These are phyloP conservation scores for Sebastolobus altivelis DNA, from an alignment of 2,797 vertebrate genomes.

Conservation along the genomic window DNA sequence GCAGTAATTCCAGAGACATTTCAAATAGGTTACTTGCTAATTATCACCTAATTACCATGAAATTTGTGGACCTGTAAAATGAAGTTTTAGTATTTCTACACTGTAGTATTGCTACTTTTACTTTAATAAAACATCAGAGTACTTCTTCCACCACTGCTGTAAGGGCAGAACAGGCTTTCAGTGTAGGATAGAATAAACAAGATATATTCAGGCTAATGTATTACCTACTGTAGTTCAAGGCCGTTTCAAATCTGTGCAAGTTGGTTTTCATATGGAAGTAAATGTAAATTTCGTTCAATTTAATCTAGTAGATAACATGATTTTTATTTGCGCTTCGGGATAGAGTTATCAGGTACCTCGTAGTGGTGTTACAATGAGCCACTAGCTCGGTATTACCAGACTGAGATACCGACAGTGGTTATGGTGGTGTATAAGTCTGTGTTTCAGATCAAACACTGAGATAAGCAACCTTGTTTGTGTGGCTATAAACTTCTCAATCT, in stretches of 20 bases:
- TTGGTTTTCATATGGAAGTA: neutral
- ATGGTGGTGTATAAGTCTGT: neutral
- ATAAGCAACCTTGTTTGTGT: neutral
- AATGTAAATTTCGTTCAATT: neutral
- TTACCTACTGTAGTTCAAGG: neutral
- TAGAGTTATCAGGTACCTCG: neutral
- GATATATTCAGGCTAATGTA: neutral
- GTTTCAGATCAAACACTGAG: constrained; percentile 1
- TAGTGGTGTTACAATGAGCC: neutral
- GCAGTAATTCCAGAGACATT: no score
- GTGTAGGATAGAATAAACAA: neutral
- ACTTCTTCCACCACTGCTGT: no score
- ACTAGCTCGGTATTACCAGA: neutral
- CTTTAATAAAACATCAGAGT: no score
- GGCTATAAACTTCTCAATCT: neutral
- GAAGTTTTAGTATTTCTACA: no score
- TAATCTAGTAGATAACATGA: neutral
- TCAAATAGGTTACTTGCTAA: no score
- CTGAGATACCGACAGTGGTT: neutral
- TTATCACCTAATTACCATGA: no score
- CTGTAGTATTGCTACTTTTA: no score
- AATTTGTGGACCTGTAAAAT: no score
- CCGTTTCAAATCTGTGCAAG: neutral
- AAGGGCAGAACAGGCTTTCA: neutral
- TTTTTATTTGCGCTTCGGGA: neutral